phyloP scores from a whole-genome alignment of 2,888 invertebrate species.

The Thalpophila matura region DNA sequence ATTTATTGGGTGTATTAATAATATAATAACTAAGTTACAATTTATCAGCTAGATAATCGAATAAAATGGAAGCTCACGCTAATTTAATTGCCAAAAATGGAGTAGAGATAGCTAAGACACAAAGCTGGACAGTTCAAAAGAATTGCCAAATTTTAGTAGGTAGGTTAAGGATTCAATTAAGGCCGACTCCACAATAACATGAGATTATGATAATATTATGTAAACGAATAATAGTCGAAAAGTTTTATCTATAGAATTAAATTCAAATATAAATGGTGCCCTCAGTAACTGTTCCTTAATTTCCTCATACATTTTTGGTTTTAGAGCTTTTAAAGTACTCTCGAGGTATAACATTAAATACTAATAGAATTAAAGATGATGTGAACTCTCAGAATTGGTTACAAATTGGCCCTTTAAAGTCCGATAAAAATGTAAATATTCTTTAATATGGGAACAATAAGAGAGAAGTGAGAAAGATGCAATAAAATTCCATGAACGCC shows the following conservation, averaged over 20 bases:
- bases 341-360: constrained; percentile 38
- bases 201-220: constrained; percentile 37
- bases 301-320: constrained; percentile 37
- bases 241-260: constrained; percentile 25
- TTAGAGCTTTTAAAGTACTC: constrained; percentile 35
- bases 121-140: too few relatives aligned
- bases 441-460: constrained; percentile 42
- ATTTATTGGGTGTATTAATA: not conserved
- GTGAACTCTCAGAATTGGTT: constrained; percentile 22
- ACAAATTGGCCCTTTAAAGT: constrained; percentile 46
- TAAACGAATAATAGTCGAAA: constrained; percentile 36
- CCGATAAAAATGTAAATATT: constrained; percentile 50
- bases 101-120: too few relatives aligned
- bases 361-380: constrained; percentile 53
- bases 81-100: too few relatives aligned
- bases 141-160: not conserved
- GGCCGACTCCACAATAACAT: constrained; percentile 1
- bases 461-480: constrained; percentile 29
- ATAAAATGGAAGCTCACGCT: too few relatives aligned
- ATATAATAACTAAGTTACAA: not conserved
- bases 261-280: constrained; percentile 27
- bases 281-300: constrained; percentile 29
- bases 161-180: constrained; percentile 1
- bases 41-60: not conserved
- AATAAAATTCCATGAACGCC: constrained; percentile 26